phyloP scores from a whole-genome alignment of 1,140 invertebrate genomes.

The Hydropsyche tenuis region DNA sequence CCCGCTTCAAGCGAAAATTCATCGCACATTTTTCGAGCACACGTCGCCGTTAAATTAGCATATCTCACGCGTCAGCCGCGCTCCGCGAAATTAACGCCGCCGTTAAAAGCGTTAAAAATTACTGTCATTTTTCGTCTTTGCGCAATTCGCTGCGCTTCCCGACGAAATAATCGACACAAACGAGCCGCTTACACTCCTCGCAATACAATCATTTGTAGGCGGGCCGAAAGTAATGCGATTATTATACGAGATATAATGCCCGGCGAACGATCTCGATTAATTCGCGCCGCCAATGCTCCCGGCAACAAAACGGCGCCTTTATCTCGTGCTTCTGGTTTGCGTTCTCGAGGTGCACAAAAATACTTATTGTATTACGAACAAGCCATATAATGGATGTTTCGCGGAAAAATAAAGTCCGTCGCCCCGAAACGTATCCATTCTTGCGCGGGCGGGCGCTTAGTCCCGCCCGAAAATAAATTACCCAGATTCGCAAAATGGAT shows the following conservation, averaged over 20 bases:
- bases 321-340: not conserved
- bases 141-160: too few relatives aligned
- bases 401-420: slow-evolving; percentile 19
- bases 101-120: too few relatives aligned
- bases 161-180: slow-evolving; percentile 4
- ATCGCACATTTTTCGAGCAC: not conserved
- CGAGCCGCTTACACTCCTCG: not conserved
- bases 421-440: slow-evolving; percentile 29
- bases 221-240: slow-evolving; percentile 14
- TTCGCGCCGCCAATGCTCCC: not conserved
- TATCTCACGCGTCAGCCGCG: too few relatives aligned
- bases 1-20: not conserved
- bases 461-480: slow-evolving; percentile 32
- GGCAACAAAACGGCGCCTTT: slow-evolving; percentile 7
- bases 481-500: slow-evolving; percentile 41
- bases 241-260: slow-evolving; percentile 23
- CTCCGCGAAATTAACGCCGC: too few relatives aligned
- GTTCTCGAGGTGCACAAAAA: slow-evolving; percentile 4
- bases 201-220: not conserved
- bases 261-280: slow-evolving; percentile 20
- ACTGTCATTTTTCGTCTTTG: too few relatives aligned
- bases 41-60: not conserved
- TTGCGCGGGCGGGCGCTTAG: slow-evolving; percentile 19
- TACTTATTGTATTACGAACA: not conserved
- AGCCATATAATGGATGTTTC: slow-evolving; percentile 30